Evolutionary conservation across 2,113 vertebrate species (phyloP).

Genomic region (Nesoenas mayeri): DNA sequence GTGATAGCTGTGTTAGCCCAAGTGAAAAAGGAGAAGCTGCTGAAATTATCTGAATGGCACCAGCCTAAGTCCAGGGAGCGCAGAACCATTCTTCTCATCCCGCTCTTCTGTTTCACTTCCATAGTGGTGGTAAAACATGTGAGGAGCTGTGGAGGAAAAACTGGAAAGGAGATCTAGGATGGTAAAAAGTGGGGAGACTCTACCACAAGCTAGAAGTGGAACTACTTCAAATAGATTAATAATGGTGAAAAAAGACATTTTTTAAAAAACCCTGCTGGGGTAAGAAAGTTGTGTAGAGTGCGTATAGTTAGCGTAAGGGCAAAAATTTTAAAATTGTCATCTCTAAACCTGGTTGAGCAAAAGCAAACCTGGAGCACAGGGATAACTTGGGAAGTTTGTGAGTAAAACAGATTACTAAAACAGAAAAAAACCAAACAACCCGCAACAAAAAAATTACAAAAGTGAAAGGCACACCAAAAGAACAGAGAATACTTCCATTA

Average conservation of each 20-base stretch:
- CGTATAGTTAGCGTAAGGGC: background rate
- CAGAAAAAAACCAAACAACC: background rate
- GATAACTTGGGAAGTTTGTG: background rate
- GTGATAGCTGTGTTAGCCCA: background rate
- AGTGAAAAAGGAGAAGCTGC: background rate
- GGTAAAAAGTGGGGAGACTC: background rate
- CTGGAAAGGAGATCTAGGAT: background rate
- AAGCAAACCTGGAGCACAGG: background rate
- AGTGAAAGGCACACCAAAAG: background rate
- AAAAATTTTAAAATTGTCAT: background rate
- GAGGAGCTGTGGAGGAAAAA: background rate
- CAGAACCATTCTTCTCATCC: background rate
- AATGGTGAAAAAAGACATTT: background rate
- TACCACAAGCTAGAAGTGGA: background rate
- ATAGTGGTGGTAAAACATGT: background rate
- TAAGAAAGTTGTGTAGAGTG: background rate
- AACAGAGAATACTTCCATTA: conserved; percentile 14
- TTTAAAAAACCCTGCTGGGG: background rate
- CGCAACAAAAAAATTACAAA: no score
- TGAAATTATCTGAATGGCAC: background rate
- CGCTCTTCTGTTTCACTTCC: background rate
- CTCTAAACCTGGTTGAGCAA: background rate
- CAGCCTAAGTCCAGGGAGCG: background rate
- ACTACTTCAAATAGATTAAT: background rate
- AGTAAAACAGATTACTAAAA: background rate